Conservation (phyloP, 2,113 vertebrate species). For the Chelonoidis abingdonii region DNA sequence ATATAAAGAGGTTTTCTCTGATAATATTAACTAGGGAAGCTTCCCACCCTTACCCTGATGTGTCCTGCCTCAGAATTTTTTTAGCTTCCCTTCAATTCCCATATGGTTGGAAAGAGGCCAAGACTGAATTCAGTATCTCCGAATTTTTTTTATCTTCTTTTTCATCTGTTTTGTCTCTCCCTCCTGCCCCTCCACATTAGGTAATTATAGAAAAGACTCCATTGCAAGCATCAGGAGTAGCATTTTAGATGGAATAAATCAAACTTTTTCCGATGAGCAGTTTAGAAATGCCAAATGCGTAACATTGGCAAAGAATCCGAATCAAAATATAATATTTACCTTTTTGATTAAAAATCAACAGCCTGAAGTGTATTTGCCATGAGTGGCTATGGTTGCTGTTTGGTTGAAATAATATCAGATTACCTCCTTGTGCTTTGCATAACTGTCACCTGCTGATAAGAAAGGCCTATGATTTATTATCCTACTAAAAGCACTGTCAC, state of each 20-base stretch:
- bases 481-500: conserved; percentile 83
- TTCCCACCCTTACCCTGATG: conserved; percentile 28
- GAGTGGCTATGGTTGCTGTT: conserved; percentile 73
- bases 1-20: background rate
- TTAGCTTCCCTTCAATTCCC: conserved; percentile 57
- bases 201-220: conserved; percentile 43
- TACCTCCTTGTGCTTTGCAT: conserved; percentile 77
- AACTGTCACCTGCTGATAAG: conserved; percentile 82
- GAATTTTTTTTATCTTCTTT: conserved; percentile 58
- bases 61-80: conserved; percentile 18
- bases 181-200: background rate
- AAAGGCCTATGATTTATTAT: conserved; percentile 84
- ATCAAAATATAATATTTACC: conserved; percentile 60
- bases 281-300: background rate
- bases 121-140: conserved; percentile 26
- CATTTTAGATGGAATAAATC: conserved; percentile 33
- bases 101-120: conserved; percentile 67
- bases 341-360: conserved; percentile 62
- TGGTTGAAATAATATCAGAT: conserved; percentile 79
- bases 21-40: conserved; percentile 29
- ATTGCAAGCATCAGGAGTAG: conserved; percentile 10
- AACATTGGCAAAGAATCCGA: background rate
- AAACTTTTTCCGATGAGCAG: background rate
- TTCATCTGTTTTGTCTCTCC: conserved; percentile 66
- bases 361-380: conserved; percentile 62